phyloP scores from a whole-genome alignment of 2,113 vertebrate species.

The Crocuta crocuta region DNA sequence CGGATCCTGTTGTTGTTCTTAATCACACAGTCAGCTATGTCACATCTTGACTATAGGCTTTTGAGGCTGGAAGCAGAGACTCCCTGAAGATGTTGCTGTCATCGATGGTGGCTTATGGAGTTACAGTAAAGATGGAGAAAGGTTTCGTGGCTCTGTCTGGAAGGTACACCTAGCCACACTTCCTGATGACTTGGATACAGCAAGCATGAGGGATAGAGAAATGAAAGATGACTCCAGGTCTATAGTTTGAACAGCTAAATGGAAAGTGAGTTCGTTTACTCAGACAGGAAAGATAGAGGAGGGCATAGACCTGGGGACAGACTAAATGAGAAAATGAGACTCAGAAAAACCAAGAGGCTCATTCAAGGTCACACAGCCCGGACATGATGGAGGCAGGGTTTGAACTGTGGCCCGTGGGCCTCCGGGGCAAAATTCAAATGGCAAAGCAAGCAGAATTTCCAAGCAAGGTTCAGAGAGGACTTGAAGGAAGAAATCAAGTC shows the following conservation, averaged over 20 bases:
- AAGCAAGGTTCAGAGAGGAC: background rate
- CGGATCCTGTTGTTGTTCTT: background rate
- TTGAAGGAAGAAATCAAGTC: background rate
- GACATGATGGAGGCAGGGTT: background rate
- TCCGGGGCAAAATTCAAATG: background rate
- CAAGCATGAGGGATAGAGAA: background rate
- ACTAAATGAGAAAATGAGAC: background rate
- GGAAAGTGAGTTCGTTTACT: background rate
- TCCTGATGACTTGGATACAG: background rate
- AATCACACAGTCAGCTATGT: background rate
- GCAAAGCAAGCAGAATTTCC: background rate
- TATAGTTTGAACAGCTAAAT: background rate
- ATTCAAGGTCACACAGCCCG: background rate
- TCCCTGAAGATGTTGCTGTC: background rate
- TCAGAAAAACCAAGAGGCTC: background rate
- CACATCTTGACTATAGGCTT: background rate
- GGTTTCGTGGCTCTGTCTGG: background rate
- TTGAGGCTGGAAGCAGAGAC: background rate
- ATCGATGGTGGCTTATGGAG: background rate
- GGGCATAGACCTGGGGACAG: background rate
- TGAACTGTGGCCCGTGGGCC: background rate
- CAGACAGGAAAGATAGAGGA: background rate
- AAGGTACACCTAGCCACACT: background rate
- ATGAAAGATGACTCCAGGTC: background rate
- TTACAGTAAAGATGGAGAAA: background rate